Percentiles rank a stretch among this genome's conserved stretches.
phyloP scores from a whole-genome alignment of 2,113 vertebrate genomes.

The Bettongia penicillata region DNA sequence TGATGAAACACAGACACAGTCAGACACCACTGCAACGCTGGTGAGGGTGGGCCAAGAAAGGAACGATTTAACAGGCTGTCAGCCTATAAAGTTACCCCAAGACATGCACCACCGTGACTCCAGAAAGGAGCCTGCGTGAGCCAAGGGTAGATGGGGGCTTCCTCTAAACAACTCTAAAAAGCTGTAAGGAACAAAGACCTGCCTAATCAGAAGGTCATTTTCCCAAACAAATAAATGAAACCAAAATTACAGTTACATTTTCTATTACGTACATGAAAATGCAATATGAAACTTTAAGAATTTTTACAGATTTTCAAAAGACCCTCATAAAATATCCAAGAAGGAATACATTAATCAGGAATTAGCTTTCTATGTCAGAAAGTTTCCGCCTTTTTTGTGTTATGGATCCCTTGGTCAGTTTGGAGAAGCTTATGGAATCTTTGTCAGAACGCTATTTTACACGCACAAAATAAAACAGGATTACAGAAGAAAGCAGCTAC shows the following conservation, averaged over 20 bases:
- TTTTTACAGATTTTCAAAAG: neutral
- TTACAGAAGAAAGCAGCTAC: neutral
- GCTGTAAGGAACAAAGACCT: neutral
- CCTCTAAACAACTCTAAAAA: neutral
- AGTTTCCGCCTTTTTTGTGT: too few species aligned
- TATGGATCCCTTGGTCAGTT: neutral
- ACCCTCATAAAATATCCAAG: neutral
- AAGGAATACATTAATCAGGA: neutral
- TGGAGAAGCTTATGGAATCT: too few species aligned
- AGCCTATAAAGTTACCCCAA: neutral
- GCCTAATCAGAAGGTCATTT: neutral
- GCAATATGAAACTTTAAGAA: neutral
- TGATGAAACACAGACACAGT: conserved; percentile 59
- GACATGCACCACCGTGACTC: neutral
- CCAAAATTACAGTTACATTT: neutral
- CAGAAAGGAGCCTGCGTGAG: neutral
- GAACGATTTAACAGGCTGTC: neutral
- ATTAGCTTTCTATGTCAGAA: neutral
- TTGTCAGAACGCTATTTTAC: neutral
- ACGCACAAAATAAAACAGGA: neutral
- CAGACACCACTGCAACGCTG: rapidly evolving
- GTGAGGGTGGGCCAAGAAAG: conserved; percentile 19
- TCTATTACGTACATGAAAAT: neutral
- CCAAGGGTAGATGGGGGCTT: neutral
- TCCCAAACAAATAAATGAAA: neutral